A percentile compares a stretch with the other conserved stretches of the same genome.
Evolutionary conservation across 23 tunicate species (phyloP).

Genomic region (Pegea sp.): DNA sequence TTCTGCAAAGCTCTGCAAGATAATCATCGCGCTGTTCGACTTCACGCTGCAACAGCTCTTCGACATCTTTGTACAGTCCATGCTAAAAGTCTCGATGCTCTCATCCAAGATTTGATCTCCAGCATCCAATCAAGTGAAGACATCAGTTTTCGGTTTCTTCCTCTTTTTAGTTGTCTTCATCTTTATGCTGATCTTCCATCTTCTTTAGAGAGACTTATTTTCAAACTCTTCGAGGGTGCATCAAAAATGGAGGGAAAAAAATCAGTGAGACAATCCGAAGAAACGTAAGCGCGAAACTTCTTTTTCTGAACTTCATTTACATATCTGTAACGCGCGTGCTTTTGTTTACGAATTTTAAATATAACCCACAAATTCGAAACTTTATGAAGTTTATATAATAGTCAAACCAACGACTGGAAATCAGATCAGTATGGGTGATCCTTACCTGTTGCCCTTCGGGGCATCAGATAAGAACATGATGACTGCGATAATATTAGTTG

Average conservation of each 20-base stretch:
- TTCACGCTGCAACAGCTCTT: constrained; percentile 67
- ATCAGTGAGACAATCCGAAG: constrained; percentile 17
- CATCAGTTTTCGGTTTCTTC: constrained; percentile 16
- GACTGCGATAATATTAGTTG: constrained; percentile 25
- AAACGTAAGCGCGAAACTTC: constrained; percentile 20
- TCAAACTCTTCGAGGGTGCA: constrained; percentile 58
- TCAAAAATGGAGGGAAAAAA: constrained; percentile 43
- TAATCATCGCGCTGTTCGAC: constrained; percentile 40
- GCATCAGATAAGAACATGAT: constrained; percentile 37
- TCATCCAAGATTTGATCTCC: constrained; percentile 56
- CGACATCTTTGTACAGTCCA: constrained; percentile 47
- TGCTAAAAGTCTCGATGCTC: constrained; percentile 60
- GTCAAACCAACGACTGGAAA: neutral
- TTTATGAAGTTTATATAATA: neutral
- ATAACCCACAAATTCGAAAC: too few relatives aligned
- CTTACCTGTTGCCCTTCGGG: constrained; percentile 43
- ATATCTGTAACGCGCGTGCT: too few relatives aligned
- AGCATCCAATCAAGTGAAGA: constrained; percentile 29
- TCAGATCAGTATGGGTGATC: constrained; percentile 41
- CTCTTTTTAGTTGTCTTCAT: too few relatives aligned
- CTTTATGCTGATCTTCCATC: too few relatives aligned
- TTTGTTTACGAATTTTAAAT: too few relatives aligned
- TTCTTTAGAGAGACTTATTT: constrained; percentile 71
- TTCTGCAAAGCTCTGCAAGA: constrained; percentile 87
- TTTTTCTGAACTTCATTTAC: too few relatives aligned